phyloP scores from a whole-genome alignment of 2,888 invertebrate species.

The Atrina japonica region DNA sequence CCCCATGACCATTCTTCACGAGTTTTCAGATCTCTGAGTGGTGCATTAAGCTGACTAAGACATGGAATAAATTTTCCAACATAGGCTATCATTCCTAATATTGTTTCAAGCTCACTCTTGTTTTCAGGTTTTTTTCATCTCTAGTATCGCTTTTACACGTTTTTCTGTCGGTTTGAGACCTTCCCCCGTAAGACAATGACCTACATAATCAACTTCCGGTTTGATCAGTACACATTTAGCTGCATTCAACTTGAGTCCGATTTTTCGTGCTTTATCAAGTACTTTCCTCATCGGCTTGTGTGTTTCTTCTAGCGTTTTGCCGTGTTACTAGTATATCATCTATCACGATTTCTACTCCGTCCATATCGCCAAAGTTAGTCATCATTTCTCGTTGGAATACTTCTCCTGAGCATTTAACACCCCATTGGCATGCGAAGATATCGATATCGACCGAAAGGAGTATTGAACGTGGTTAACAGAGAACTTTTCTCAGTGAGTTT shows the following conservation, averaged over 20 bases:
- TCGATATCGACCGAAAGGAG: slow-evolving; percentile 37
- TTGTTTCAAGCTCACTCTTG: slow-evolving; percentile 33
- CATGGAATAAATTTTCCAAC: slow-evolving; percentile 29
- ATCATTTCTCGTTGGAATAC: slow-evolving; percentile 42
- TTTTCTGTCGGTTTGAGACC: slow-evolving; percentile 40
- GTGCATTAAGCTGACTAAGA: slow-evolving; percentile 29
- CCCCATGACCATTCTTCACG: slow-evolving; percentile 27
- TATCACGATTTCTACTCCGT: slow-evolving; percentile 37
- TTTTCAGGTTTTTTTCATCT: slow-evolving; percentile 36
- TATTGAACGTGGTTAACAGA: slow-evolving; percentile 30
- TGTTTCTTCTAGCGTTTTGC: slow-evolving; percentile 14
- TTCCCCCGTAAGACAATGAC: slow-evolving; percentile 12
- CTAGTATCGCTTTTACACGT: slow-evolving; percentile 12
- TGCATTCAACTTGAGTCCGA: slow-evolving; percentile 22
- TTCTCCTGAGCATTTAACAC: slow-evolving; percentile 36
- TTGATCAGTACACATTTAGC: slow-evolving; percentile 32
- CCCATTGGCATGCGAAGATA: slow-evolving; percentile 43
- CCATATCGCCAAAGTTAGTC: slow-evolving; percentile 37
- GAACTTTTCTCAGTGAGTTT: slow-evolving; percentile 34
- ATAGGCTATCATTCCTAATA: slow-evolving; percentile 33
- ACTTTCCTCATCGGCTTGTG: slow-evolving; percentile 6
- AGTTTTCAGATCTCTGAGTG: slow-evolving; percentile 36
- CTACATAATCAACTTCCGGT: slow-evolving; percentile 23
- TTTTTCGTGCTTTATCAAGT: slow-evolving; percentile 13
- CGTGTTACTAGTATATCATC: slow-evolving; percentile 22